phyloP scores from a whole-genome alignment of 1,140 invertebrate species.

The Contarinia nasturtii region DNA sequence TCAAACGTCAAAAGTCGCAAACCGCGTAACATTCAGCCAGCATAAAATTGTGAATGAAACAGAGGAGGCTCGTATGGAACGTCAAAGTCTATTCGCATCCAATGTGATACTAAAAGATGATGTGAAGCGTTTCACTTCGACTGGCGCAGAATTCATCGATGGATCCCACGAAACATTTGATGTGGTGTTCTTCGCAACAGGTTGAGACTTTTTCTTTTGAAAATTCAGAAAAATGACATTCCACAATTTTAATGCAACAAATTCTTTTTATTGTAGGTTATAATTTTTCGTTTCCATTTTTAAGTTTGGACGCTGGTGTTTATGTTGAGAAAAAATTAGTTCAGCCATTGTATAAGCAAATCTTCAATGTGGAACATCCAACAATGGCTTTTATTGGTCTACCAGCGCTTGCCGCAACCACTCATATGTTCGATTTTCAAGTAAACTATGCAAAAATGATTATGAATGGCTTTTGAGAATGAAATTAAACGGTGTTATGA shows the following conservation, averaged over 20 bases:
- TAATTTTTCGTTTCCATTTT: conserved; percentile 61
- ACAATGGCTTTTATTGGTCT: conserved; percentile 64
- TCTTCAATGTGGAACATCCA: conserved; percentile 59
- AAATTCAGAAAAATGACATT: too few species aligned
- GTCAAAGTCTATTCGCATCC: conserved; percentile 27
- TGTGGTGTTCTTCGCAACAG: conserved; percentile 61
- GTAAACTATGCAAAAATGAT: too few species aligned
- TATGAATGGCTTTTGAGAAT: too few species aligned
- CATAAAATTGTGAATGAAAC: conserved; percentile 11
- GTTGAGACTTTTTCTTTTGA: too few species aligned
- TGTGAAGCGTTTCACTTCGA: conserved; percentile 31
- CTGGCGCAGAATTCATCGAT: conserved; percentile 35
- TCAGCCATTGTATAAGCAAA: conserved; percentile 67
- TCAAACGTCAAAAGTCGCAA: conserved; percentile 47
- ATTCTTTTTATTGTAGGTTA: conserved; percentile 26
- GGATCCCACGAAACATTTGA: conserved; percentile 39
- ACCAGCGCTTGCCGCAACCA: conserved; percentile 55
- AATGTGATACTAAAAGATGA: conserved; percentile 46
- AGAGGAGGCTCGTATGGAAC: too few species aligned
- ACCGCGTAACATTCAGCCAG: conserved; percentile 46
- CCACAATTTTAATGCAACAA: too few species aligned
- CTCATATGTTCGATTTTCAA: conserved; percentile 78
- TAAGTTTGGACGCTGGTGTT: conserved; percentile 45
- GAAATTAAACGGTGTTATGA: too few species aligned
- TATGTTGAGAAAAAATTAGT: conserved; percentile 61